A percentile compares a stretch with the other conserved stretches of the same genome.
Evolutionary conservation across 2,888 invertebrate species (phyloP).

Genomic region (Sialis lutaria): DNA sequence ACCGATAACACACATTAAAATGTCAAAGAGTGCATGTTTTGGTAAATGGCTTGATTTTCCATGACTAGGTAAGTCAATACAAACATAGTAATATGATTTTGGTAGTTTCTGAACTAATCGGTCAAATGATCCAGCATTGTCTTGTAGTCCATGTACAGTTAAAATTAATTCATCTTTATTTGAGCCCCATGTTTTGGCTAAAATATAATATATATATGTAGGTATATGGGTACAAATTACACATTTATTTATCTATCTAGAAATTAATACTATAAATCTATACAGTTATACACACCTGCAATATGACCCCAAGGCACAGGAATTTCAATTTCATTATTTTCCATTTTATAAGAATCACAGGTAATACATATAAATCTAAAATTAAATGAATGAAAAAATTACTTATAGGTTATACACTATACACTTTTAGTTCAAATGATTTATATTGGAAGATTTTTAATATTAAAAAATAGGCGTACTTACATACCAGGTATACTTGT

Average conservation of each 20-base stretch:
- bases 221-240: background rate
- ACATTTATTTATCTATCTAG: constrained; percentile 1
- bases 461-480: too few relatives aligned
- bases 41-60: constrained; percentile 38
- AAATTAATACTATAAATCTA: constrained; percentile 1
- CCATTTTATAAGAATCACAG: constrained; percentile 6
- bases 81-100: constrained; percentile 23
- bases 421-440: too few relatives aligned
- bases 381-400: too few relatives aligned
- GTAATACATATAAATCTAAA: too few relatives aligned
- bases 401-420: too few relatives aligned
- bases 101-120: constrained; percentile 35
- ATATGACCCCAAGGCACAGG: constrained; percentile 39
- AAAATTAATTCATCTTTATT: constrained; percentile 33
- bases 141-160: constrained; percentile 37
- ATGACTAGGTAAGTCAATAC: constrained; percentile 40
- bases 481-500: too few relatives aligned
- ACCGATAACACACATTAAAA: constrained; percentile 25
- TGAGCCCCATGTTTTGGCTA: constrained; percentile 44
- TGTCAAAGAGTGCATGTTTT: constrained; percentile 18
- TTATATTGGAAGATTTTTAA: too few relatives aligned
- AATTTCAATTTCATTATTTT: constrained; percentile 24
- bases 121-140: constrained; percentile 41
- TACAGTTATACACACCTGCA: constrained; percentile 24
- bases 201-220: constrained; percentile 8